phyloP scores from a whole-genome alignment of 2,113 vertebrate species.

The Brienomyrus longianalis region DNA sequence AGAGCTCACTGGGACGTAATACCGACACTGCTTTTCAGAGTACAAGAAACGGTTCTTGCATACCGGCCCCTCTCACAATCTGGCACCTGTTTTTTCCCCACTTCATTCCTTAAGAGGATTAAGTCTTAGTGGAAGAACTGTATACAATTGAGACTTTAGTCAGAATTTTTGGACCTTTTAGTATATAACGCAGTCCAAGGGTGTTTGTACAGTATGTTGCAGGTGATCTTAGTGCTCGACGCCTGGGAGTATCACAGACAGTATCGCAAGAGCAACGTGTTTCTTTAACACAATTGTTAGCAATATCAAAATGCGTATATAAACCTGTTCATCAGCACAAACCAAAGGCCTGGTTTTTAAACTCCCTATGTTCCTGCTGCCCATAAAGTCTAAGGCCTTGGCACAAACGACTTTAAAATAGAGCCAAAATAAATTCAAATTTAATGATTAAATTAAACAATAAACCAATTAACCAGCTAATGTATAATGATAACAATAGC shows the following conservation, averaged over 20 bases:
- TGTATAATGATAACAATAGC: background rate
- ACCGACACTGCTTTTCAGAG: too few relatives aligned
- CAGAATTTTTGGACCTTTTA: background rate
- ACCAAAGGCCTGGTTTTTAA: too few relatives aligned
- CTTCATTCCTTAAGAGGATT: background rate
- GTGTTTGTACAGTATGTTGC: background rate
- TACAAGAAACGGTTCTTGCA: too few relatives aligned
- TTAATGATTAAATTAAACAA: background rate
- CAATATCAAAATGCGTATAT: background rate
- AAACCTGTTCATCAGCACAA: background rate
- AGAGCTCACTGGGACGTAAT: background rate
- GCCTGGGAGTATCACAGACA: background rate
- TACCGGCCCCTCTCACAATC: background rate
- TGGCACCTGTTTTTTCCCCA: background rate
- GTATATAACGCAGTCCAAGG: background rate
- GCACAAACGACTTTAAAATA: too few relatives aligned
- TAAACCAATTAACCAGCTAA: background rate
- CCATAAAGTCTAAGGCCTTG: too few relatives aligned
- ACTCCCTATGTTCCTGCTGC: too few relatives aligned
- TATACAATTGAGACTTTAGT: background rate
- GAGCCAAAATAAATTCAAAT: background rate
- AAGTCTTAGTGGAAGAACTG: background rate
- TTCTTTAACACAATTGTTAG: background rate
- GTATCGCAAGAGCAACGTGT: background rate
- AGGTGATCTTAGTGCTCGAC: background rate